These are phyloP conservation scores for Cephalopterus ornatus DNA, from an alignment of 2,113 vertebrate genomes.

Conservation along the genomic window DNA sequence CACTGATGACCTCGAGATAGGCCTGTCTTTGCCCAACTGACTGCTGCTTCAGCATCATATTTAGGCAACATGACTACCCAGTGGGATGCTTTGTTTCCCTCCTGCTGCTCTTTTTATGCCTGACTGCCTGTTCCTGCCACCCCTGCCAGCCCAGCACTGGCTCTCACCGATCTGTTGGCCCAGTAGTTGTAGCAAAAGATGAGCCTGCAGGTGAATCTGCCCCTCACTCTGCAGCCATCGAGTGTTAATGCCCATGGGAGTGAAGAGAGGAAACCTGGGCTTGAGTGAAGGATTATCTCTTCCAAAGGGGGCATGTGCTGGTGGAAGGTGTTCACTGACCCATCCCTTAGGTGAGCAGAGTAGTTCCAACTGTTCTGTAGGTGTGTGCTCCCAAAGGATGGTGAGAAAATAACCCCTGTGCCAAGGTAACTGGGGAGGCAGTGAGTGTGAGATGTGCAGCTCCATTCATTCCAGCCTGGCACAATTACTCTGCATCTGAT, in stretches of 20 bases:
- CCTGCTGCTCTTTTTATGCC: neutral
- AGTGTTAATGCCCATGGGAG: accelerated
- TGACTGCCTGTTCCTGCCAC: neutral
- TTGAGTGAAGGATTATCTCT: neutral
- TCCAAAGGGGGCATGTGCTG: neutral
- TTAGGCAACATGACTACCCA: neutral
- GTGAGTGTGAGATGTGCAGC: neutral
- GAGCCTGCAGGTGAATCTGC: neutral
- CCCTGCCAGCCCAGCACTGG: neutral
- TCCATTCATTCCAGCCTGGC: neutral
- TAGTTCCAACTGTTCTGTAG: neutral
- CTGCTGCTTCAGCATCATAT: neutral
- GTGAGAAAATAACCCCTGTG: neutral
- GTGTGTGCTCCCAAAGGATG: neutral
- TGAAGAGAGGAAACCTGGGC: neutral
- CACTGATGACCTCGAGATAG: neutral
- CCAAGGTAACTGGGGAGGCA: neutral
- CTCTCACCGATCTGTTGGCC: neutral
- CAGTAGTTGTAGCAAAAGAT: neutral
- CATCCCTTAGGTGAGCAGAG: neutral
- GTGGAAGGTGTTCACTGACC: neutral
- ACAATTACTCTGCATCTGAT: neutral
- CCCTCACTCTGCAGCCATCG: neutral
- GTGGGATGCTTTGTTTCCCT: neutral
- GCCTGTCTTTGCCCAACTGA: neutral